Evolutionary conservation across 1,140 invertebrate genomes (phyloP).

Genomic region (Ctenoplectra terminalis): DNA sequence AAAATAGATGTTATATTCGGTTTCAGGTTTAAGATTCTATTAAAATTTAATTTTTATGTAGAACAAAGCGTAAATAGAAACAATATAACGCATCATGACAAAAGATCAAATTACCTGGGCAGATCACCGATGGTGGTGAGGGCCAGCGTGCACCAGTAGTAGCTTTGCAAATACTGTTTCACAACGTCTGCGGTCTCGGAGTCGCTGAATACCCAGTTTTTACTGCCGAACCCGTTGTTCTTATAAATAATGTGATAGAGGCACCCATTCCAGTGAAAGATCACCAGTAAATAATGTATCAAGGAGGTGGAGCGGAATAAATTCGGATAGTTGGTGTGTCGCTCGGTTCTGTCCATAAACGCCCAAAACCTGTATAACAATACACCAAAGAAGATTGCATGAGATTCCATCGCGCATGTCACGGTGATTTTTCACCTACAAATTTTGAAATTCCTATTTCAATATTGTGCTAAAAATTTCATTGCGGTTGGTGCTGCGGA

Average conservation of each 20-base stretch:
- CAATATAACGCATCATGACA: too few species aligned
- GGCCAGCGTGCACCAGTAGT: slow-evolving; percentile 98
- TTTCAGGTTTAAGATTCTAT: too few species aligned
- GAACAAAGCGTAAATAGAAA: too few species aligned
- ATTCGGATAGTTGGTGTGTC: slow-evolving; percentile 99
- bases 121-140: slow-evolving; percentile 93
- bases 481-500: slow-evolving; percentile 4
- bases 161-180: slow-evolving; percentile 97
- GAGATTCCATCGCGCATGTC: slow-evolving; percentile 31
- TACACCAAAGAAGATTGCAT: slow-evolving; percentile 37
- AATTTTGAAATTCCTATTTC: slow-evolving; percentile 32
- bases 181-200: slow-evolving; percentile 93
- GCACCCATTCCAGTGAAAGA: slow-evolving; percentile 99
- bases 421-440: background rate
- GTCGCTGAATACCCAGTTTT: slow-evolving; percentile 94
- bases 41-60: background rate
- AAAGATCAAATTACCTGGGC: slow-evolving; percentile 75
- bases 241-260: slow-evolving; percentile 98
- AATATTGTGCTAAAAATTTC: slow-evolving; percentile 26
- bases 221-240: slow-evolving; percentile 95
- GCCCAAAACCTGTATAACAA: slow-evolving; percentile 91
- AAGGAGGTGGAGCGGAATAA: slow-evolving; percentile 96
- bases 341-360: slow-evolving; percentile 98
- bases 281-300: slow-evolving; percentile 98
- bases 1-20: too few species aligned